These are phyloP conservation scores for Chrysina gloriosa DNA, from an alignment of 2,888 invertebrate genomes.

Conservation along the genomic window DNA sequence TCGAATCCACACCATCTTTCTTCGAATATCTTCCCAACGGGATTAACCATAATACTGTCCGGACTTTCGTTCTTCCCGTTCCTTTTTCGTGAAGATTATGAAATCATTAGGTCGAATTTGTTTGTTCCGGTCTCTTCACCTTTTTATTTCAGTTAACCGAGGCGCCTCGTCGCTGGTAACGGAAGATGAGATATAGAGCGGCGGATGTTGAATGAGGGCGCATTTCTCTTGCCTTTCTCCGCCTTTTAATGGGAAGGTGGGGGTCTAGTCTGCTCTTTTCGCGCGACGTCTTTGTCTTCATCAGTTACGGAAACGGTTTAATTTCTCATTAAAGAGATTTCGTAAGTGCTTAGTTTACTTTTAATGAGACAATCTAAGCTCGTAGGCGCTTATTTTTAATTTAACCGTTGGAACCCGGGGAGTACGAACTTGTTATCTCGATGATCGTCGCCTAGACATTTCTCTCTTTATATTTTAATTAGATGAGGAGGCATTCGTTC, in stretches of 20 bases:
- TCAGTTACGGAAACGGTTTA: constrained; percentile 25
- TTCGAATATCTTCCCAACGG: too few species aligned
- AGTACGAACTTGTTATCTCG: too few species aligned
- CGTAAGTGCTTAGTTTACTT: constrained; percentile 8
- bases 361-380: constrained; percentile 29
- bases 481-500: too few species aligned
- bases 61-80: background rate
- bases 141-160: constrained; percentile 37
- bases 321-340: background rate
- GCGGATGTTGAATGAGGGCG: background rate
- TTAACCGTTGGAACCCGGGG: too few species aligned
- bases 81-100: constrained; percentile 23
- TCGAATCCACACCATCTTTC: constrained; percentile 34
- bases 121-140: constrained; percentile 41
- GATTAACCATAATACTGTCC: constrained; percentile 46
- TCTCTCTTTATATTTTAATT: too few species aligned
- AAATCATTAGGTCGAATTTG: constrained; percentile 45
- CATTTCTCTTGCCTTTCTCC: background rate
- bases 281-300: background rate
- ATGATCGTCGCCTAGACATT: too few species aligned
- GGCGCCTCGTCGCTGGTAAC: background rate
- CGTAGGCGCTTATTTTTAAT: constrained; percentile 8
- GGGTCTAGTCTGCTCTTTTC: background rate
- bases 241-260: background rate
- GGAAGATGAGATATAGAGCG: background rate